Percentiles rank a stretch among this genome's conserved stretches.
phyloP scores from a whole-genome alignment of 1,140 invertebrate species.

The Drosophila triauraria region DNA sequence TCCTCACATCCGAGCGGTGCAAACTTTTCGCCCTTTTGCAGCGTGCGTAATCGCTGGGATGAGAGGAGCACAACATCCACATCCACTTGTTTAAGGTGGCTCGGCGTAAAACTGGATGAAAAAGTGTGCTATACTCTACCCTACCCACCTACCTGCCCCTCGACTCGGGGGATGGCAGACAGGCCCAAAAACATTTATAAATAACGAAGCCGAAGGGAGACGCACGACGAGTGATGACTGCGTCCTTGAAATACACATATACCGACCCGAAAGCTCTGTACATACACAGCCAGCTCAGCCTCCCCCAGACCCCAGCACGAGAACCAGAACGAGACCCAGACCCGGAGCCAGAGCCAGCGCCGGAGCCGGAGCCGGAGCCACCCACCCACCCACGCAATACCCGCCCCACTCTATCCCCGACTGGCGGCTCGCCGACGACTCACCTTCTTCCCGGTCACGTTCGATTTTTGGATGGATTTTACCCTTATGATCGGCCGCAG shows the following conservation, averaged over 20 bases:
- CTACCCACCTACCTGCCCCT: constrained; percentile 22
- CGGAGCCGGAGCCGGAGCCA: background rate
- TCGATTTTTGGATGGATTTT: constrained; percentile 85
- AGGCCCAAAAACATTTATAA: constrained; percentile 73
- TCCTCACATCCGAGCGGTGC: background rate
- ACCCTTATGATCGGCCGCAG: constrained; percentile 83
- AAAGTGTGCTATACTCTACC: constrained; percentile 67
- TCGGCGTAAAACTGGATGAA: constrained; percentile 43
- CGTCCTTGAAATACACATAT: constrained; percentile 74
- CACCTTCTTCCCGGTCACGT: constrained; percentile 85
- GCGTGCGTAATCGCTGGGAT: constrained; percentile 26
- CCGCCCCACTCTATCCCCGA: constrained; percentile 1
- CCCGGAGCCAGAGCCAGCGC: constrained; percentile 1
- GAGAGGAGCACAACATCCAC: constrained; percentile 37
- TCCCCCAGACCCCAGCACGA: constrained; percentile 13
- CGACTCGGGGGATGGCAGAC: constrained; percentile 43
- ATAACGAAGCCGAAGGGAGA: constrained; percentile 58
- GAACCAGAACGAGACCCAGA: constrained; percentile 1
- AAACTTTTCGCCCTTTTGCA: constrained; percentile 28
- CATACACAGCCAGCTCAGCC: constrained; percentile 33
- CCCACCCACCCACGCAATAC: constrained; percentile 10
- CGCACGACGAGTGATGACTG: constrained; percentile 72
- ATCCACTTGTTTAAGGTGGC: constrained; percentile 46
- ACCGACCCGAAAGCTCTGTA: constrained; percentile 47
- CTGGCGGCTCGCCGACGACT: constrained; percentile 55